Conservation (phyloP, 2,113 vertebrate genomes). For the Jaculus jaculus region DNA sequence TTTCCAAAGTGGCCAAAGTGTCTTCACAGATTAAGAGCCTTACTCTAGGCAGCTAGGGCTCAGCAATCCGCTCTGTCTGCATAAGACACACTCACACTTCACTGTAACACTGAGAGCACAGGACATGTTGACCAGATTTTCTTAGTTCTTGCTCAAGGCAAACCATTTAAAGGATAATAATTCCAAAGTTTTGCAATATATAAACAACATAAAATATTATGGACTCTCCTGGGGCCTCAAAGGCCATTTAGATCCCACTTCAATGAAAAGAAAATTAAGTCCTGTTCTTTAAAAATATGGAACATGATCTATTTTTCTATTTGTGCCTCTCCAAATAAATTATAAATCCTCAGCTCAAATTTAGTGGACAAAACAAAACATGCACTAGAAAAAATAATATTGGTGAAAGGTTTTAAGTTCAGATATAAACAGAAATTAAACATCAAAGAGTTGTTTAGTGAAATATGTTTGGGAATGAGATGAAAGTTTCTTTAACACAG, state of each 20-base stretch:
- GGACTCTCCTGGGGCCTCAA: neutral
- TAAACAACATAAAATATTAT: neutral
- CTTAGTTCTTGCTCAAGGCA: neutral
- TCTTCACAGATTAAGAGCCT: neutral
- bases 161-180: slow-evolving; percentile 18
- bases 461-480: neutral
- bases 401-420: neutral
- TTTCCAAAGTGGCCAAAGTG: neutral
- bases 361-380: slow-evolving; percentile 37
- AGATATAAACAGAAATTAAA: slow-evolving; percentile 1
- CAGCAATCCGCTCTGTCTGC: neutral
- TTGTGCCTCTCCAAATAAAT: neutral
- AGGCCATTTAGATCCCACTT: neutral
- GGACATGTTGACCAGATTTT: neutral
- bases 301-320: neutral
- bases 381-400: neutral
- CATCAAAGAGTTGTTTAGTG: neutral
- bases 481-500: neutral
- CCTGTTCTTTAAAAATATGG: neutral
- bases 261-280: slow-evolving; percentile 9
- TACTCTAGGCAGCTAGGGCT: neutral
- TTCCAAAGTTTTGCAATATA: neutral
- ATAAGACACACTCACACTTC: neutral
- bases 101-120: neutral
- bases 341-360: slow-evolving; percentile 4